phyloP scores from a whole-genome alignment of 1,140 invertebrate genomes.

The Muscidifurax raptorellus region DNA sequence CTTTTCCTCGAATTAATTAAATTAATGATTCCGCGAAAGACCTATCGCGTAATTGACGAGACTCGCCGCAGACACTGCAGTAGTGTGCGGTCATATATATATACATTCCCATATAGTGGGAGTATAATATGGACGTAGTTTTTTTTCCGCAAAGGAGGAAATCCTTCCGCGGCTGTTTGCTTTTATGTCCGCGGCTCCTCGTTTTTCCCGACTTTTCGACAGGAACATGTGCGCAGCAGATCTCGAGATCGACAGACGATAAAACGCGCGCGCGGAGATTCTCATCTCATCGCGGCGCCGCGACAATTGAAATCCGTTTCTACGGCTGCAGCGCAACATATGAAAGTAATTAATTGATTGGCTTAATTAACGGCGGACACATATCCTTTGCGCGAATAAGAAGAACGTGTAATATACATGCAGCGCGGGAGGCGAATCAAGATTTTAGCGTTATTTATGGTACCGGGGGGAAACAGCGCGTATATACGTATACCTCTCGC shows the following conservation, averaged over 20 bases:
- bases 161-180: background rate
- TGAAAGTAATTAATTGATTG: background rate
- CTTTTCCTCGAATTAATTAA: conserved; percentile 49
- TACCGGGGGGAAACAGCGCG: background rate
- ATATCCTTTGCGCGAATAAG: background rate
- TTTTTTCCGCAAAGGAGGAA: background rate
- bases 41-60: conserved; percentile 47
- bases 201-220: conserved; percentile 17
- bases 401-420: background rate
- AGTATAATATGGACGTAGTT: too few relatives aligned
- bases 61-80: background rate
- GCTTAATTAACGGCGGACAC: background rate
- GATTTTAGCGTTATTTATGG: conserved; percentile 24
- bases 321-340: background rate
- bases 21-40: conserved; percentile 50
- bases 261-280: conserved; percentile 2
- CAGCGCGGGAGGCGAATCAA: background rate
- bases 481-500: too few relatives aligned
- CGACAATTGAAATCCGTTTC: conserved; percentile 23
- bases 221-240: conserved; percentile 15
- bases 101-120: background rate
- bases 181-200: background rate
- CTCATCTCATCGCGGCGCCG: background rate
- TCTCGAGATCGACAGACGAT: conserved; percentile 14
- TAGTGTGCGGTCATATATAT: background rate